These are phyloP conservation scores for Brachyptera putata DNA, from an alignment of 2,888 invertebrate species.

Conservation along the genomic window DNA sequence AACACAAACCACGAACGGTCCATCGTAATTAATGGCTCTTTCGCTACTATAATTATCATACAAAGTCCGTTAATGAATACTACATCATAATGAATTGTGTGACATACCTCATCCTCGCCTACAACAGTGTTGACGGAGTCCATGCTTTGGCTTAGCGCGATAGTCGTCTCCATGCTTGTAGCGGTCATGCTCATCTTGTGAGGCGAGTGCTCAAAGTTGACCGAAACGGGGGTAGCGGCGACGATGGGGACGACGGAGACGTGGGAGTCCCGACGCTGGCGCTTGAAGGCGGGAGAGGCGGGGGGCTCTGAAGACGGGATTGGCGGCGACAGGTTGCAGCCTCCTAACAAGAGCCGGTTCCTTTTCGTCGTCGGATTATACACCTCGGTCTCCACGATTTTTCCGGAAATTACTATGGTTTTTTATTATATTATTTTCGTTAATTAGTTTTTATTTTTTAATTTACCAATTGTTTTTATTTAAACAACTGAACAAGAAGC, in stretches of 20 bases:
- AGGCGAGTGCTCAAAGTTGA: not conserved
- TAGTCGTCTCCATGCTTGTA: slow-evolving; percentile 58
- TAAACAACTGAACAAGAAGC: no score
- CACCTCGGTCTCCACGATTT: slow-evolving; percentile 28
- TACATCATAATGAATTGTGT: no score
- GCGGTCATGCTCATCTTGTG: slow-evolving; percentile 15
- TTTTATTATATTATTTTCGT: not conserved
- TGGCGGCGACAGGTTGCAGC: slow-evolving; percentile 34
- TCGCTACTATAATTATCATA: no score
- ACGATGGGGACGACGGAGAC: slow-evolving; percentile 42
- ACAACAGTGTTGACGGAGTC: slow-evolving; percentile 94
- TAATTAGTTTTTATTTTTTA: slow-evolving; percentile 2
- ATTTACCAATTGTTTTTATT: no score
- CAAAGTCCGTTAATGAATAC: no score
- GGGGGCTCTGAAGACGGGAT: slow-evolving; percentile 37
- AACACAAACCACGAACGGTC: no score
- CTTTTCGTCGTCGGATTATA: slow-evolving; percentile 23
- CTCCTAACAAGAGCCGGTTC: slow-evolving; percentile 18
- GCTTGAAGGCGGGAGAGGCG: slow-evolving; percentile 30
- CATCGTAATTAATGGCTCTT: no score
- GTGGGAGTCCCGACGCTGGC: slow-evolving; percentile 32
- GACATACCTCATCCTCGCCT: slow-evolving; percentile 96
- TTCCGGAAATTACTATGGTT: not conserved
- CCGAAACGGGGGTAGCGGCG: slow-evolving; percentile 44
- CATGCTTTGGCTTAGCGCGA: slow-evolving; percentile 92